Base-by-base conservation (phyloP, 2,797 vertebrate species). In the Sebastes steindachneri region DNA sequence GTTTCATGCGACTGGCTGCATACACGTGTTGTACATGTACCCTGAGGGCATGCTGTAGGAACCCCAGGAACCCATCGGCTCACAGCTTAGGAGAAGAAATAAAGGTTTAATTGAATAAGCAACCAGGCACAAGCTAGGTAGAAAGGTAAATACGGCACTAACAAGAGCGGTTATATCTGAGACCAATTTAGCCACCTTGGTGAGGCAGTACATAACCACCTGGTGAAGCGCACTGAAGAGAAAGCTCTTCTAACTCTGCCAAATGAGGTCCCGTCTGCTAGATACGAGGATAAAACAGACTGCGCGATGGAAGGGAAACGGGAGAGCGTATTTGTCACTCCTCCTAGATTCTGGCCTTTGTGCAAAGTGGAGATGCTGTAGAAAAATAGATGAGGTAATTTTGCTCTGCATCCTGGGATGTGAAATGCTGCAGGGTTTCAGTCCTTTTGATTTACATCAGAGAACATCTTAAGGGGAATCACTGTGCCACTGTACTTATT, bases 181-280 rank as follows among this genome's bases (percentile, higher is more conserved):
- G 73, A 84, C 71, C 79, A 82, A 88, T 86, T 89, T 74, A 84
- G 80, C 80, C 72, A 71, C 86, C 79, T 87, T 89, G 78, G 85
- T 87, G 67, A 87, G 29, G 65, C 65, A 79, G 77, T 84, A 79
- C 66, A 82, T 90, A 80, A 80, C 51, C 70, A 86, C 80, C 68
- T 81, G 73, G 69, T 73, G 81, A 80, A 88, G 68, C 1, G 0
- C 23, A 83, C 58, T 9, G 63, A 82, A 69, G 67, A 74, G 48
- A 73, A 68, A 67, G 45, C 7, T 10, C 73, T 66, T 80, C 70
- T 75, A 74, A 79, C 70, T 79, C 64, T 74, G 31, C 80, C 87
- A 89, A 92, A 93, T 87, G 77, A 90, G 82, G 67, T 88, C 57
- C 55, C 21, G 26, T 89, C 84, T 82, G 84, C 68, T 84, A 68